A percentile compares a stretch with the other conserved stretches of the same genome.
Evolutionary conservation across 30 jellyfish, hydroid and myxozoan species (phyloP).

Genomic region (Aurelia aurita): DNA sequence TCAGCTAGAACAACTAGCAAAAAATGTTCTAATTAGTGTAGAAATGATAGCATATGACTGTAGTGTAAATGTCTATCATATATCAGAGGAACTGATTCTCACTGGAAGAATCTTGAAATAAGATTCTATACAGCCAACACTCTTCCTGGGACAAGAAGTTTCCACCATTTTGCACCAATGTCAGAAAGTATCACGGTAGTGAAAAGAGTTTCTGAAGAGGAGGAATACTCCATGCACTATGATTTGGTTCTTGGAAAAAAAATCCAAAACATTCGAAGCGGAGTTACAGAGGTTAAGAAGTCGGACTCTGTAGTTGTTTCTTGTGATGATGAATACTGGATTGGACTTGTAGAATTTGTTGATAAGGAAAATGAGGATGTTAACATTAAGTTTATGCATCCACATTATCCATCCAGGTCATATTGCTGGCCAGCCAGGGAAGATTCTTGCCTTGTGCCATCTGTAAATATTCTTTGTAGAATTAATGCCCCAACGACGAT

Average conservation of each 20-base stretch:
- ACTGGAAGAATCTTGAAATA: conserved; percentile 24
- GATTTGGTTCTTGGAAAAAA: too few relatives aligned
- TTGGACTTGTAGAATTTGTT: neutral
- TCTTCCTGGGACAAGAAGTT: conserved; percentile 55
- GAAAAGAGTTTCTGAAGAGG: too few relatives aligned
- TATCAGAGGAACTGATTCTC: too few relatives aligned
- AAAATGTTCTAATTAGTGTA: too few relatives aligned
- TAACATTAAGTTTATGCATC: conserved; percentile 22
- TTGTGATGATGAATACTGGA: conserved; percentile 12
- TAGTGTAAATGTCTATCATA: too few relatives aligned
- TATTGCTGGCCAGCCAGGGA: conserved; percentile 5
- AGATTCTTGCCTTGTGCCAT: conserved; percentile 26
- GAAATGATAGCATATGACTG: too few relatives aligned
- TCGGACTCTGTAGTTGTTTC: conserved; percentile 10
- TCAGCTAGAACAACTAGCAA: too few relatives aligned
- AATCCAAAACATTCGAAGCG: too few relatives aligned
- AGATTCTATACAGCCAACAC: conserved; percentile 55
- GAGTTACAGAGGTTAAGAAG: neutral
- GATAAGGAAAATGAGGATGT: conserved; percentile 18
- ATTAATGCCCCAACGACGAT: too few relatives aligned
- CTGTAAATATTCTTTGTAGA: too few relatives aligned
- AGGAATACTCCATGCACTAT: too few relatives aligned
- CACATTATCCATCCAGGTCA: conserved; percentile 21
- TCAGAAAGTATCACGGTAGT: too few relatives aligned
- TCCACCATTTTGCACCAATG: conserved; percentile 50